These are phyloP conservation scores for Rattus norvegicus DNA, from an alignment of 2,113 vertebrate genomes.

Conservation along the genomic window DNA sequence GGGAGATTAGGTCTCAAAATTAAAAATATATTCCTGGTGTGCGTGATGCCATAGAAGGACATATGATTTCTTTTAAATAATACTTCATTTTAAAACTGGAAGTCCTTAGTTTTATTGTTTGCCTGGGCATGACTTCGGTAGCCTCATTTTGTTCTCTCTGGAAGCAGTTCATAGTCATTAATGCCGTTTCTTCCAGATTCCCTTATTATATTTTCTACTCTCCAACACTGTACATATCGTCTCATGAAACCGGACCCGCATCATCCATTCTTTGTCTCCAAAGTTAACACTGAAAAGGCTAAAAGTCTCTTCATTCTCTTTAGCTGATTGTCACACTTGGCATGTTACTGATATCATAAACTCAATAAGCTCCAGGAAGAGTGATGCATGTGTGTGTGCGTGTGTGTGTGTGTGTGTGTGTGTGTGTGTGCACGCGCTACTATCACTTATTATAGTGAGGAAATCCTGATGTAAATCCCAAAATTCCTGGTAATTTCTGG, in stretches of 20 bases:
- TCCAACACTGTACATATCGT: background rate
- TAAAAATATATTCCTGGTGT: background rate
- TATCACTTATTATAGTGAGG: background rate
- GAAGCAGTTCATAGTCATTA: background rate
- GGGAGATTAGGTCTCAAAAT: background rate
- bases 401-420: too few relatives aligned
- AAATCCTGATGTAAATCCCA: conserved; percentile 16
- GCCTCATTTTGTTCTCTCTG: background rate
- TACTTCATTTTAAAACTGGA: conserved; percentile 4
- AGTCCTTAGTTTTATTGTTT: background rate
- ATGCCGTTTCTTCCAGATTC: background rate
- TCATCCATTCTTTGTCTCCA: background rate
- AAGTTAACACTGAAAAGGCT: conserved; percentile 10
- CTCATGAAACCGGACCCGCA: background rate
- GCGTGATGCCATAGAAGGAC: background rate
- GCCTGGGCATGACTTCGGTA: background rate
- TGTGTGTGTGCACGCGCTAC: background rate
- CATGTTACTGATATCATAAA: background rate
- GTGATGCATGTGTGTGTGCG: background rate
- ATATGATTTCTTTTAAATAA: background rate
- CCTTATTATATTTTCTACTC: background rate
- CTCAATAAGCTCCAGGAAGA: background rate
- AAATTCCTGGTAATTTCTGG: background rate
- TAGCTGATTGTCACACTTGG: background rate
- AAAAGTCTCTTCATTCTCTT: background rate